phyloP scores from a whole-genome alignment of 1,140 invertebrate genomes.

The Drosophila tani region DNA sequence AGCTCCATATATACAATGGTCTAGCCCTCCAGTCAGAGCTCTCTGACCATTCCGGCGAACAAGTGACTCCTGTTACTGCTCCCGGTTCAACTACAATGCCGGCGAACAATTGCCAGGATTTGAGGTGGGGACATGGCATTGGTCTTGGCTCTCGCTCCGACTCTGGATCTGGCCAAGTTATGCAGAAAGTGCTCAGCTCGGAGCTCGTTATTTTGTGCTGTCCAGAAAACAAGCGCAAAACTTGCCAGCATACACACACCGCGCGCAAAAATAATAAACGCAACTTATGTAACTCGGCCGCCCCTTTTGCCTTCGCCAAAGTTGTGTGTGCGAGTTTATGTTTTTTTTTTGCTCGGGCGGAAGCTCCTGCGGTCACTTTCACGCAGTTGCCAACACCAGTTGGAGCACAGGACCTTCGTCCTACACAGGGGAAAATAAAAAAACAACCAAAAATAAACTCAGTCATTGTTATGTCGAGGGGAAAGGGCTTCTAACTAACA shows the following conservation, averaged over 20 bases:
- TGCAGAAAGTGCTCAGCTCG: constrained; percentile 74
- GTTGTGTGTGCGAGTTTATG: constrained; percentile 71
- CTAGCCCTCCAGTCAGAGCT: constrained; percentile 30
- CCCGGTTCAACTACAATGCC: constrained; percentile 65
- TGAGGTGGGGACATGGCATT: constrained; percentile 5
- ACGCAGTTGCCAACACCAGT: constrained; percentile 72
- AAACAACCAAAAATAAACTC: neutral
- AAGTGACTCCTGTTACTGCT: constrained; percentile 61
- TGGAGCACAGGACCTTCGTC: neutral
- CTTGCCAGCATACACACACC: constrained; percentile 52
- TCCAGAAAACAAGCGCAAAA: constrained; percentile 77
- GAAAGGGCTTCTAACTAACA: neutral
- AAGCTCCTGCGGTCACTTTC: constrained; percentile 80
- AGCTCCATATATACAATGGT: constrained; percentile 25
- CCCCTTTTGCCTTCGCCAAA: constrained; percentile 44
- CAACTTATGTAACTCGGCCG: constrained; percentile 77
- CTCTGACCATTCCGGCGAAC: constrained; percentile 57
- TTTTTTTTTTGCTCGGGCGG: constrained; percentile 60
- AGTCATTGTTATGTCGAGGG: neutral
- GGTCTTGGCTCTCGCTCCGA: neutral
- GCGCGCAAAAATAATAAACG: constrained; percentile 71
- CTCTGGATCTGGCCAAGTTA: constrained; percentile 51
- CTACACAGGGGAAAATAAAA: neutral
- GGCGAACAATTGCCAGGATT: constrained; percentile 28
- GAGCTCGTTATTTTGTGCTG: constrained; percentile 77